These are phyloP conservation scores for Lateolabrax maculatus DNA, from an alignment of 2,797 vertebrate genomes.

Conservation along the genomic window DNA sequence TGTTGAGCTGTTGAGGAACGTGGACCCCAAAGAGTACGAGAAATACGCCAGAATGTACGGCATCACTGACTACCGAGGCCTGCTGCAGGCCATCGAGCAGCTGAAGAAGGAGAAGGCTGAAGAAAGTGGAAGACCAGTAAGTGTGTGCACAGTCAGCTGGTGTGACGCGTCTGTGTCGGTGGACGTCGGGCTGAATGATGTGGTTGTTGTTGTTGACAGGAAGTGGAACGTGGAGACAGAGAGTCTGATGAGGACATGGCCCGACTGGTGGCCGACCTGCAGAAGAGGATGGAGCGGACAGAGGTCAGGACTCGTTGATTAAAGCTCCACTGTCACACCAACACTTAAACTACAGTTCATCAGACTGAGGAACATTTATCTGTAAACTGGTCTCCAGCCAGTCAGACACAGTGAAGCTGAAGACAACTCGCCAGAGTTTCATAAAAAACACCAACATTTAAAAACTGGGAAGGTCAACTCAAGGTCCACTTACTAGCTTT, in stretches of 20 bases:
- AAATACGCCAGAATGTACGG: constrained; percentile 99
- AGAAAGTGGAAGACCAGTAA: constrained; percentile 94
- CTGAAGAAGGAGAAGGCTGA: constrained; percentile 92
- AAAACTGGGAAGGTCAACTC: too few relatives aligned
- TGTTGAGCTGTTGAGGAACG: constrained; percentile 96
- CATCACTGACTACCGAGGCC: constrained; percentile 98
- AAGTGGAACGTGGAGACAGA: constrained; percentile 92
- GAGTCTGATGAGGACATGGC: constrained; percentile 95
- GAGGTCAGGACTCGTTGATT: constrained; percentile 86
- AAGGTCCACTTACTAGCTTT: too few relatives aligned
- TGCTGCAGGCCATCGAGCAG: constrained; percentile 97
- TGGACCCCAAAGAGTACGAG: constrained; percentile 99
- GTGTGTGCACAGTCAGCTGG: neutral
- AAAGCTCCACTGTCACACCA: neutral
- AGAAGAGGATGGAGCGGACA: constrained; percentile 95
- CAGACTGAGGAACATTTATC: neutral
- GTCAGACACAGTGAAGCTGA: too few relatives aligned
- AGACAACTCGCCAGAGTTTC: too few relatives aligned
- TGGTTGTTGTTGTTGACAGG: constrained; percentile 80
- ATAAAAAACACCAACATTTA: too few relatives aligned
- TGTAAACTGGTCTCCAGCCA: neutral
- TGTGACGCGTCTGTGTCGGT: neutral
- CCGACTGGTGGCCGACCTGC: constrained; percentile 96
- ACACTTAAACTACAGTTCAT: neutral
- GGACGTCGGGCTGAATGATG: neutral